Conservation (phyloP, 2,888 invertebrate species). For the Anarsia innoxiella region DNA sequence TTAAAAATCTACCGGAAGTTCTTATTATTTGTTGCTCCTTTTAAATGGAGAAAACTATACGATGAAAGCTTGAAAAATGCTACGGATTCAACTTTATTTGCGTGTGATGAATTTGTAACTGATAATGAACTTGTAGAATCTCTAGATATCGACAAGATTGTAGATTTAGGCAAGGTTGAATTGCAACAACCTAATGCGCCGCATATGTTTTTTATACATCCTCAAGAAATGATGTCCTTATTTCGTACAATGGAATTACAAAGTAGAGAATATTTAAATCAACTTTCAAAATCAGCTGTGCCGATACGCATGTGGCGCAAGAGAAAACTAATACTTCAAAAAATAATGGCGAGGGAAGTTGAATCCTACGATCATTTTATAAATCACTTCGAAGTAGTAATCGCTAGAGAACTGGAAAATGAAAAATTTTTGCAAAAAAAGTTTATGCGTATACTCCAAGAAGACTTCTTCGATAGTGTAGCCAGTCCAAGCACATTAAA, state of each 20-base stretch:
- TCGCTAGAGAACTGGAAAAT: slow-evolving; percentile 49
- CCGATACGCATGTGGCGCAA: slow-evolving; percentile 46
- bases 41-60: slow-evolving; percentile 55
- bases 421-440: slow-evolving; percentile 54
- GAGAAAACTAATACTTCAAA: slow-evolving; percentile 48
- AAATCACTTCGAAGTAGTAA: slow-evolving; percentile 46
- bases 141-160: slow-evolving; percentile 56
- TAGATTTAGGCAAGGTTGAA: slow-evolving; percentile 51
- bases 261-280: slow-evolving; percentile 61
- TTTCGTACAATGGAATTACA: slow-evolving; percentile 65
- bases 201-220: slow-evolving; percentile 44
- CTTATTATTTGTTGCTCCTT: slow-evolving; percentile 57
- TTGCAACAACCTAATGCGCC: slow-evolving; percentile 43
- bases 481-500: slow-evolving; percentile 56
- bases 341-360: slow-evolving; percentile 46
- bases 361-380: slow-evolving; percentile 66
- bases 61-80: slow-evolving; percentile 51
- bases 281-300: slow-evolving; percentile 52
- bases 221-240: slow-evolving; percentile 55
- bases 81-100: slow-evolving; percentile 50
- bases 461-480: slow-evolving; percentile 55
- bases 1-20: slow-evolving; percentile 59
- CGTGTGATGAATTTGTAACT: slow-evolving; percentile 43
- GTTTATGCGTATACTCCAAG: slow-evolving; percentile 57
- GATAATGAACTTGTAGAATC: slow-evolving; percentile 52